phyloP scores from a whole-genome alignment of 2,797 vertebrate species.

The Hapalemur alaotrensis region DNA sequence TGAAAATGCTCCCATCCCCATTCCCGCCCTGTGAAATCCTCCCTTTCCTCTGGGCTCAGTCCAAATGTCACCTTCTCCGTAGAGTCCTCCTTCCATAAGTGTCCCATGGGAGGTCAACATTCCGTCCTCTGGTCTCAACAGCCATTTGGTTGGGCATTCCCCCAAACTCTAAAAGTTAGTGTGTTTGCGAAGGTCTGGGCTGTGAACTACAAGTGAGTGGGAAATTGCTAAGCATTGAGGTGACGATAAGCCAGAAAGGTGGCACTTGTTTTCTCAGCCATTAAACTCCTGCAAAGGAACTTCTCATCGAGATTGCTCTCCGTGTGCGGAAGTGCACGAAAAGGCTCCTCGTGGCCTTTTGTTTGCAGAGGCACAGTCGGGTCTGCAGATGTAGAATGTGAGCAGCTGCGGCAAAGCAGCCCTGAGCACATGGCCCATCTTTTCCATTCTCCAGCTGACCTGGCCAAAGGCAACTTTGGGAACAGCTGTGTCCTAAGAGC shows the following conservation, averaged over 20 bases:
- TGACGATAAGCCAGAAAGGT: neutral
- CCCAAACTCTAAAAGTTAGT: neutral
- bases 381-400: neutral
- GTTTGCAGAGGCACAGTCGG: neutral
- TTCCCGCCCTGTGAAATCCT: neutral
- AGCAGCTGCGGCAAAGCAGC: neutral
- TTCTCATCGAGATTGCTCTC: neutral
- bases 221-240: neutral
- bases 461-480: neutral
- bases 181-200: neutral
- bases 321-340: neutral
- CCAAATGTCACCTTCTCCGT: neutral
- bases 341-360: neutral
- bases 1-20: neutral
- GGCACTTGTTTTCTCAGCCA: neutral
- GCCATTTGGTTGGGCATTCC: neutral
- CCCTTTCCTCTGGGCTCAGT: neutral
- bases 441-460: neutral
- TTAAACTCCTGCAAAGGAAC: neutral
- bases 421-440: neutral
- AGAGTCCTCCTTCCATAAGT: neutral
- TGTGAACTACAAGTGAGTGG: neutral
- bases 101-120: neutral
- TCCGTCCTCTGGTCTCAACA: neutral
- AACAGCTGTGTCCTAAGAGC: conserved; percentile 26